These are phyloP conservation scores for Geodia barretti DNA, from an alignment of 37 sponge, comb jelly and placozoan genomes.

Conservation along the genomic window DNA sequence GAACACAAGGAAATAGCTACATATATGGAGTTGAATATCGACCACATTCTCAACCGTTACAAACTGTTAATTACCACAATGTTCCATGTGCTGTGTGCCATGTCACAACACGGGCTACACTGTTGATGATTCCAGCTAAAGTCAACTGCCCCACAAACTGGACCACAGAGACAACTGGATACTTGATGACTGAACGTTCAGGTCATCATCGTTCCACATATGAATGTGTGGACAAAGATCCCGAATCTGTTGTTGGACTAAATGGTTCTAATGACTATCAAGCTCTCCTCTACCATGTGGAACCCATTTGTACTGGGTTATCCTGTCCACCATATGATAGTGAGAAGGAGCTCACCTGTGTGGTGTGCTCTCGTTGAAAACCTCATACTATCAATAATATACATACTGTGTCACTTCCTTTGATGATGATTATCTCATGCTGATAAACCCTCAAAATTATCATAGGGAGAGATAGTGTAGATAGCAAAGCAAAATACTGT, in stretches of 20 bases:
- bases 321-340: conserved; percentile 49
- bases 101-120: background rate
- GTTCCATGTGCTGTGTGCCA: background rate
- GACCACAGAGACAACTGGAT: conserved; percentile 21
- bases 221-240: background rate
- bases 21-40: background rate
- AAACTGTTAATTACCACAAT: background rate
- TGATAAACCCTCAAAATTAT: too few relatives aligned
- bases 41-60: background rate
- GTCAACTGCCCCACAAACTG: background rate
- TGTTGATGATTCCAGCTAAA: background rate
- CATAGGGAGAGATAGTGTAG: too few relatives aligned
- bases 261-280: conserved; percentile 19
- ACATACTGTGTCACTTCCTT: too few relatives aligned
- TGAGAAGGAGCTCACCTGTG: conserved; percentile 50
- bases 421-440: too few relatives aligned
- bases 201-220: background rate
- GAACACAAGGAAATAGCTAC: background rate
- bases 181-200: background rate
- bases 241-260: conserved; percentile 8
- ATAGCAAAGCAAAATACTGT: too few relatives aligned
- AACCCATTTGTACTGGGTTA: conserved; percentile 32
- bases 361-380: too few relatives aligned
- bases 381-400: too few relatives aligned
- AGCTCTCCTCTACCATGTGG: conserved; percentile 29